Percentiles rank a stretch among this genome's conserved stretches.
These are phyloP conservation scores for Drosophila picticornis DNA, from an alignment of 2,888 invertebrate genomes.

Conservation along the genomic window DNA sequence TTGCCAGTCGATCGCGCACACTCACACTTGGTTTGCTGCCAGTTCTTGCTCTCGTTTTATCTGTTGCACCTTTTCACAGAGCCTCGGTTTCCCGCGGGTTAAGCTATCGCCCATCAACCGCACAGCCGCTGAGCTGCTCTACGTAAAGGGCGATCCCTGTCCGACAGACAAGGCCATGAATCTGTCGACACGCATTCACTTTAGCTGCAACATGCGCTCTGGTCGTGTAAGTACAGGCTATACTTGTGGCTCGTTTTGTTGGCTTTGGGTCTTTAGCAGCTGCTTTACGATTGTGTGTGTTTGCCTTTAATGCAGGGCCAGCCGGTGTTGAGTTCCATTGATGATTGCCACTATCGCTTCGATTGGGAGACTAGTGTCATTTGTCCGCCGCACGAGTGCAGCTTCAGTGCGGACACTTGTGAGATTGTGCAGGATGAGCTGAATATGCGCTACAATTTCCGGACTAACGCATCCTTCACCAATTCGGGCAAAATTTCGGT, in stretches of 20 bases:
- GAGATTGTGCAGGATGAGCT: constrained; percentile 83
- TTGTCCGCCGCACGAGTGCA: constrained; percentile 83
- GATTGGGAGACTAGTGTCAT: constrained; percentile 85
- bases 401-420: constrained; percentile 79
- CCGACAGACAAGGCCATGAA: constrained; percentile 72
- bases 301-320: constrained; percentile 73
- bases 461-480: constrained; percentile 75
- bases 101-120: constrained; percentile 76
- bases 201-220: constrained; percentile 81
- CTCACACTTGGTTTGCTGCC: not conserved
- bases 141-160: constrained; percentile 81
- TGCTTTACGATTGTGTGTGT: constrained; percentile 5
- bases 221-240: constrained; percentile 81
- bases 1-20: not conserved
- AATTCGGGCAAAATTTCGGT: constrained; percentile 83
- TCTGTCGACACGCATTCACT: constrained; percentile 81
- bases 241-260: constrained; percentile 21
- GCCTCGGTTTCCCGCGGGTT: constrained; percentile 83
- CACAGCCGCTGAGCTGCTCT: constrained; percentile 80
- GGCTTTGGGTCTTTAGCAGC: constrained; percentile 7
- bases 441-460: constrained; percentile 77
- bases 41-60: constrained; percentile 1
- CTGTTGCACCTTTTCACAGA: constrained; percentile 67
- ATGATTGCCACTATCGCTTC: constrained; percentile 84
- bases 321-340: constrained; percentile 82